phyloP scores from a whole-genome alignment of 2,888 invertebrate genomes.

The Zaprionus obscuricornis region DNA sequence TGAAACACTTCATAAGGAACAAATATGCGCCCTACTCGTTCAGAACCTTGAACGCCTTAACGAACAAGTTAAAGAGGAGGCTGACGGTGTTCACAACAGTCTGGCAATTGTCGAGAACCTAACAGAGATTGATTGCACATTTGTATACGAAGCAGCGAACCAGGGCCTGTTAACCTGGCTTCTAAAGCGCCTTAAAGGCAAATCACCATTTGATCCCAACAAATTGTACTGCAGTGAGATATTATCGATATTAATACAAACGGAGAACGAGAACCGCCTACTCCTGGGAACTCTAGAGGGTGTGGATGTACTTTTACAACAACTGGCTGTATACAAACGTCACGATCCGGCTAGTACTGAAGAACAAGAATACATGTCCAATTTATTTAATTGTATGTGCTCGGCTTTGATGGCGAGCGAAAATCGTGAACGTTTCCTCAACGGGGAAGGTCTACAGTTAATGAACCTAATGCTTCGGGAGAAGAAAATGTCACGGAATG shows the following conservation, averaged over 20 bases:
- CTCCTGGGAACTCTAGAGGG: constrained; percentile 93
- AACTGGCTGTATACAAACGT: constrained; percentile 96
- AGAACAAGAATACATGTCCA: constrained; percentile 99
- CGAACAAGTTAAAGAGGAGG: constrained; percentile 96
- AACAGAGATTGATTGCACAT: constrained; percentile 93
- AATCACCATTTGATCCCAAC: constrained; percentile 96
- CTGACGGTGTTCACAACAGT: constrained; percentile 98
- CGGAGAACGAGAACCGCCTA: constrained; percentile 91
- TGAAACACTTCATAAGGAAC: constrained; percentile 93
- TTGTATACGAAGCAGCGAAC: constrained; percentile 93
- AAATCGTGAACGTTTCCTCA: constrained; percentile 96
- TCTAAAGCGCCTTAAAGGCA: constrained; percentile 92
- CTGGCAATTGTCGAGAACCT: constrained; percentile 96
- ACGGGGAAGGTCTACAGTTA: constrained; percentile 97
- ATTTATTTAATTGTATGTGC: constrained; percentile 97
- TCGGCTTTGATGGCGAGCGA: constrained; percentile 94
- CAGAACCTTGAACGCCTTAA: constrained; percentile 97
- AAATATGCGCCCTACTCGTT: constrained; percentile 94
- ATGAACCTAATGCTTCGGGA: constrained; percentile 99
- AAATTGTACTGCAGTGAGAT: constrained; percentile 98
- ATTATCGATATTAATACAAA: constrained; percentile 96
- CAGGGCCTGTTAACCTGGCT: constrained; percentile 97
- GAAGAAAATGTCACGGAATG: constrained; percentile 97
- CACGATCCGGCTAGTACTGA: constrained; percentile 96
- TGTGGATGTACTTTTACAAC: constrained; percentile 98